phyloP scores from a whole-genome alignment of 2,113 vertebrate genomes.

The Megaceryle maxima region DNA sequence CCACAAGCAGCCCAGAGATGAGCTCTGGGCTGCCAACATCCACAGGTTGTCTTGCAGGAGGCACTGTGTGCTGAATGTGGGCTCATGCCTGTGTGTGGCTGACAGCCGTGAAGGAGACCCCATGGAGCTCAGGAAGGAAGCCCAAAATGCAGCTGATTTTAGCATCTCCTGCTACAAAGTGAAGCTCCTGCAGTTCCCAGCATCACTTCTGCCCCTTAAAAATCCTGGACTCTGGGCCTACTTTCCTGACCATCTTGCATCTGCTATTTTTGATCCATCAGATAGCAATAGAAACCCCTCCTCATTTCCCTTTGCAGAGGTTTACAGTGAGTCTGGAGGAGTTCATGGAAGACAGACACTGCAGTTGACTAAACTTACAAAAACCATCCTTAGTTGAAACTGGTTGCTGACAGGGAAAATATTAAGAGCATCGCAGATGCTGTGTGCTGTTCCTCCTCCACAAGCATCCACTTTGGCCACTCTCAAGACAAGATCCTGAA shows the following conservation, averaged over 20 bases:
- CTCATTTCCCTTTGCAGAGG: background rate
- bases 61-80: background rate
- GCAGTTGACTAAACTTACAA: background rate
- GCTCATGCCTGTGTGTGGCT: background rate
- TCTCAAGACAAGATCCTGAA: background rate
- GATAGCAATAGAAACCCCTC: background rate
- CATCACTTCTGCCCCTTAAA: background rate
- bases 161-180: constrained; percentile 1
- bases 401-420: background rate
- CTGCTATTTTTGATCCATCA: background rate
- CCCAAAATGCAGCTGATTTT: constrained; percentile 17
- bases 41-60: background rate
- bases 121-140: background rate
- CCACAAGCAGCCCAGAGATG: background rate
- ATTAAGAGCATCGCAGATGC: background rate
- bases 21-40: background rate
- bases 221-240: background rate
- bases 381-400: background rate
- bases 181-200: background rate
- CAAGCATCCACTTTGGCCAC: background rate
- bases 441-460: background rate
- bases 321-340: background rate
- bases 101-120: background rate
- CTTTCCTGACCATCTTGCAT: background rate
- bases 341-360: background rate